Conservation (phyloP, 2,888 invertebrate genomes). For the Eledone cirrhosa region DNA sequence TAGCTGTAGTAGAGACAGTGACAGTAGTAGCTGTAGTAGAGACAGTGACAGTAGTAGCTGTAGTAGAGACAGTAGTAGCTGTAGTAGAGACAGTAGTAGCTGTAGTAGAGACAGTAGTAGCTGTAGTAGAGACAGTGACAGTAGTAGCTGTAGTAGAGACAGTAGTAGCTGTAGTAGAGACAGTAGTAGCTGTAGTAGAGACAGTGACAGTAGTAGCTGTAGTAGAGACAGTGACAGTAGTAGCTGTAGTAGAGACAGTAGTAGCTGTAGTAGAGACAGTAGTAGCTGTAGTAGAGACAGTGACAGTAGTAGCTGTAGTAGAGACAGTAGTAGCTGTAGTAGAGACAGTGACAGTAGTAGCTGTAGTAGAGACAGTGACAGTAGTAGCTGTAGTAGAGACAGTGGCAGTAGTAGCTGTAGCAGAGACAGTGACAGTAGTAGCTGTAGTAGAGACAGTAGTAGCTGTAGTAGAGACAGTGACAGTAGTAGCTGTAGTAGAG, state of each 20-base stretch:
- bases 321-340: neutral
- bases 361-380: neutral
- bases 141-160: neutral
- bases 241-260: neutral
- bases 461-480: slow-evolving; percentile 4
- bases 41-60: neutral
- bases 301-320: neutral
- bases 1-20: slow-evolving; percentile 1
- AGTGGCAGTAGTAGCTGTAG: too few species aligned
- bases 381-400: too few species aligned
- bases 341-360: neutral
- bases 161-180: neutral
- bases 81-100: slow-evolving; percentile 3
- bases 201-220: neutral
- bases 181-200: neutral
- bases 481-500: slow-evolving; percentile 15
- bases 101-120: slow-evolving; percentile 15
- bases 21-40: slow-evolving; percentile 3
- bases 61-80: neutral
- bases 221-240: neutral
- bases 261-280: neutral
- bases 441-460: slow-evolving; percentile 3
- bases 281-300: neutral
- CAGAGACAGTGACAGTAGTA: too few species aligned
- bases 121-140: neutral